These are phyloP conservation scores for Anniella stebbinsi DNA, from an alignment of 2,797 vertebrate genomes.

Conservation along the genomic window DNA sequence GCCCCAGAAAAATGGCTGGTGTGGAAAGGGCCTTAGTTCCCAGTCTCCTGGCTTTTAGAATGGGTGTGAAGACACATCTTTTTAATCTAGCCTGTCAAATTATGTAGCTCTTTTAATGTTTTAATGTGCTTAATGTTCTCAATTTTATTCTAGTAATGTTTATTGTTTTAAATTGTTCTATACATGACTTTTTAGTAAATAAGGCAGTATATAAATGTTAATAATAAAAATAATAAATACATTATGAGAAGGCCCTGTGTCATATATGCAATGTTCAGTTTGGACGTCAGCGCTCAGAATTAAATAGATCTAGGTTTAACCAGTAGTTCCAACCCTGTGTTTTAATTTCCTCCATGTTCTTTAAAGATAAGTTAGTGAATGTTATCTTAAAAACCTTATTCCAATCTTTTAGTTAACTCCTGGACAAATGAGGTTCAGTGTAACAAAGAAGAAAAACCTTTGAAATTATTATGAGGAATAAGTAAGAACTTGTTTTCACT, in stretches of 20 bases:
- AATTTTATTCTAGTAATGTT: no score
- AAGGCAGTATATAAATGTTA: no score
- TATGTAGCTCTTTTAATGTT: no score
- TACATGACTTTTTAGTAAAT: no score
- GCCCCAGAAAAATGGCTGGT: no score
- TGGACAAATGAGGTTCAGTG: conserved; percentile 33
- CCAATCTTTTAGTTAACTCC: conserved; percentile 24
- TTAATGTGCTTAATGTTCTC: no score
- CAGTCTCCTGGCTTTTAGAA: no score
- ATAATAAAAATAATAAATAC: no score
- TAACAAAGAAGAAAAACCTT: conserved; percentile 50
- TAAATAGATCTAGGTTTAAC: not conserved
- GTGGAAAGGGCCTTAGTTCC: no score
- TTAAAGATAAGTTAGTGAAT: not conserved
- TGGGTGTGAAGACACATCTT: no score
- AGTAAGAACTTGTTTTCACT: conserved; percentile 38
- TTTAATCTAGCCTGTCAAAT: no score
- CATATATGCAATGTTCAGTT: not conserved
- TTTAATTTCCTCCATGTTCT: not conserved
- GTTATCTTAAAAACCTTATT: not conserved
- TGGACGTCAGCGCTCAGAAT: not conserved
- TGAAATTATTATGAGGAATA: conserved; percentile 54
- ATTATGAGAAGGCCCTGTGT: not conserved
- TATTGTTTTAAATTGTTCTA: no score
- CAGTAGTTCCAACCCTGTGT: not conserved